Evolutionary conservation across 2,113 vertebrate species (phyloP).

Genomic region (Lycaon pictus): DNA sequence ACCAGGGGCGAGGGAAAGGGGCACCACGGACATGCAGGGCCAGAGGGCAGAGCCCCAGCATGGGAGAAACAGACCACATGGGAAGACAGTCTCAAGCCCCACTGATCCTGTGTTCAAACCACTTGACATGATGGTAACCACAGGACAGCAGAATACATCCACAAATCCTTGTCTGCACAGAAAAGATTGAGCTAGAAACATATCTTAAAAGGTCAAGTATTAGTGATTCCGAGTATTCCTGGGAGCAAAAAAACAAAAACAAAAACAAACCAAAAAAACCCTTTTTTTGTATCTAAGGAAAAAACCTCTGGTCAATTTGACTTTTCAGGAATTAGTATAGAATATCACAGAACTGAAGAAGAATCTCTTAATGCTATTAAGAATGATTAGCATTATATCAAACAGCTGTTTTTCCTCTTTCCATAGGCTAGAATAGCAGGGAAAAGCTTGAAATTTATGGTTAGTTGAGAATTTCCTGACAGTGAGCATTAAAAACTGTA

Average conservation of each 20-base stretch:
- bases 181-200: not conserved
- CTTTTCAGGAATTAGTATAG: not conserved
- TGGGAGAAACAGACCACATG: accelerated
- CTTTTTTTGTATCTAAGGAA: not conserved
- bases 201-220: not conserved
- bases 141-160: not conserved
- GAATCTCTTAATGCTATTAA: not conserved
- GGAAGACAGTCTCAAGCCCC: not conserved
- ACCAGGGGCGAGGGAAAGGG: not conserved
- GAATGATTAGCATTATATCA: not conserved
- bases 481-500: not conserved
- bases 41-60: not conserved
- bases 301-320: not conserved
- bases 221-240: not conserved
- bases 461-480: not conserved
- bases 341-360: not conserved
- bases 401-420: not conserved
- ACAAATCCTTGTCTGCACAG: not conserved
- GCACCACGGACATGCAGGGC: not conserved
- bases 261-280: not conserved
- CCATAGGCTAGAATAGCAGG: not conserved
- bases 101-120: not conserved
- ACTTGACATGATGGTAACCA: not conserved
- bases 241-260: not conserved
- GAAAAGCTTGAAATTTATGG: not conserved